Evolutionary conservation across 2,797 vertebrate genomes (phyloP).

Genomic region (Falco berigora): DNA sequence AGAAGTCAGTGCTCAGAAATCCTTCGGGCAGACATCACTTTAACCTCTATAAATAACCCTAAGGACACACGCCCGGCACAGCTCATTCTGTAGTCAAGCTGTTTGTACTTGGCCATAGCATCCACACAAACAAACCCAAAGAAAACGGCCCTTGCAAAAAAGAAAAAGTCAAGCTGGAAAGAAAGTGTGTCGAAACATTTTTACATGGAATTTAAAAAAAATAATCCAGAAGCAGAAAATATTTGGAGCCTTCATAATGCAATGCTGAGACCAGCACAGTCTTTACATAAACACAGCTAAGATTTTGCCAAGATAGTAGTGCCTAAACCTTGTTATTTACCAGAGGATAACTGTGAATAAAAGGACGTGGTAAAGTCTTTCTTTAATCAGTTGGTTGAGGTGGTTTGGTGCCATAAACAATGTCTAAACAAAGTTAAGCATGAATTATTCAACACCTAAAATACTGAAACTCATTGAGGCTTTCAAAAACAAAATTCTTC

Average conservation of each 20-base stretch:
- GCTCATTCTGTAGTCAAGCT: not conserved
- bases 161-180: not conserved
- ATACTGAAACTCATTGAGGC: not conserved
- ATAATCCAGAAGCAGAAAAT: not conserved
- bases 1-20: not conserved
- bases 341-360: not conserved
- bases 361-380: not conserved
- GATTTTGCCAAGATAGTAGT: not conserved
- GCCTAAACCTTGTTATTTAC: not conserved
- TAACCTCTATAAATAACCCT: not conserved
- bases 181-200: not conserved
- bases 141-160: not conserved
- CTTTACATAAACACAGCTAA: not conserved
- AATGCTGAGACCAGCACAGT: not conserved
- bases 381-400: not conserved
- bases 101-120: not conserved
- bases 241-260: not conserved
- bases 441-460: slow-evolving; percentile 1
- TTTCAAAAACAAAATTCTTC: not conserved
- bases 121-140: not conserved
- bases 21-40: not conserved
- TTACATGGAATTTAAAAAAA: not conserved
- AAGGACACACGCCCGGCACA: not conserved
- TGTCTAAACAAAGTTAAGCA: not conserved
- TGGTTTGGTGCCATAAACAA: not conserved